Percentiles rank a stretch among this genome's conserved stretches.
phyloP scores from a whole-genome alignment of 1,140 invertebrate species.

The Helicorthomorpha holstii region DNA sequence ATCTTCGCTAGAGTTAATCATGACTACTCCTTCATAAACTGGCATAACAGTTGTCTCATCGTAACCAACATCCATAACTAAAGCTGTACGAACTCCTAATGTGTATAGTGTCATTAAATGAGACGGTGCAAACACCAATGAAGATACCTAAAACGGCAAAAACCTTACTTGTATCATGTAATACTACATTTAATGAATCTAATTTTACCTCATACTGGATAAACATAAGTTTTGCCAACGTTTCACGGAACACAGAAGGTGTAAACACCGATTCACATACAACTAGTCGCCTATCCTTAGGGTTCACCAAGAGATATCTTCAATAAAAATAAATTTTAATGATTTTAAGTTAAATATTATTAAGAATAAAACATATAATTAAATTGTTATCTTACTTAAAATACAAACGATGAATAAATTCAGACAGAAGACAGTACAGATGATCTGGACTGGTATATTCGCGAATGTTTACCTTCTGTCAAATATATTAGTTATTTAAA shows the following conservation, averaged over 20 bases:
- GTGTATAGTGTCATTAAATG: slow-evolving; percentile 63
- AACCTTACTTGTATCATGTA: neutral
- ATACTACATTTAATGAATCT: neutral
- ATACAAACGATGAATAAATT: slow-evolving; percentile 4
- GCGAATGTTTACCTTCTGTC: neutral
- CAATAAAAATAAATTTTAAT: slow-evolving; percentile 7
- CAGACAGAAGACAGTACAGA: neutral
- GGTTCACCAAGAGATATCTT: slow-evolving; percentile 73
- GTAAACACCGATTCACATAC: slow-evolving; percentile 77
- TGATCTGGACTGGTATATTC: neutral
- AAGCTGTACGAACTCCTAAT: slow-evolving; percentile 51
- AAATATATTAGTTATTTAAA: neutral
- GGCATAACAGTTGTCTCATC: slow-evolving; percentile 63
- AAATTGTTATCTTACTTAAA: slow-evolving; percentile 5
- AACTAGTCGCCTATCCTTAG: slow-evolving; percentile 78
- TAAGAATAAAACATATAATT: neutral
- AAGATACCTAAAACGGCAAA: slow-evolving; percentile 32
- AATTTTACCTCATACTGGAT: slow-evolving; percentile 68
- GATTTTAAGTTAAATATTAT: neutral
- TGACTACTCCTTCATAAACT: slow-evolving; percentile 63
- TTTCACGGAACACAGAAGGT: slow-evolving; percentile 61
- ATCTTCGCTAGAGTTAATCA: slow-evolving; percentile 60
- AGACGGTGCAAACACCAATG: slow-evolving; percentile 50
- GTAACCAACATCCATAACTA: slow-evolving; percentile 77
- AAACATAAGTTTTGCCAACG: slow-evolving; percentile 78